Conservation (phyloP, 1,140 invertebrate genomes). For the Drosophila kurseongensis region DNA sequence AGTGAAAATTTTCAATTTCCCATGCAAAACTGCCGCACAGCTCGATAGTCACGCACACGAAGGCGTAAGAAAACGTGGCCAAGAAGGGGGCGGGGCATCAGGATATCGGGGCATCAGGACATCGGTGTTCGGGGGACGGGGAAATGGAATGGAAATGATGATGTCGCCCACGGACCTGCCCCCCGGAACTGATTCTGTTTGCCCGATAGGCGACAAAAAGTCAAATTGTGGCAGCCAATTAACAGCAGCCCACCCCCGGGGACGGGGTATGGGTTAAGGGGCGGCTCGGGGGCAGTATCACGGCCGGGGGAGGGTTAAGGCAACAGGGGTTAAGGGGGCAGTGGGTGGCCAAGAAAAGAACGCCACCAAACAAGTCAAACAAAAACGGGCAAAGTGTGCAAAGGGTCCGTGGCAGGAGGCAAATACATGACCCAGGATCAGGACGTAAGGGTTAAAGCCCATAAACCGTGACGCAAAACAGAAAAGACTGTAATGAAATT, state of each 20-base stretch:
- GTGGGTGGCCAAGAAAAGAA: constrained; percentile 64
- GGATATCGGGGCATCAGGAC: no score
- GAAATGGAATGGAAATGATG: constrained; percentile 21
- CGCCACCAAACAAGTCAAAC: constrained; percentile 64
- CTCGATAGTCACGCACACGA: constrained; percentile 78
- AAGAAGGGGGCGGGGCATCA: not conserved
- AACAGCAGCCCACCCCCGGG: constrained; percentile 56
- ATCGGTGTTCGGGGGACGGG: not conserved
- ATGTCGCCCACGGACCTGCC: constrained; percentile 46
- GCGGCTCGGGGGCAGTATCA: not conserved
- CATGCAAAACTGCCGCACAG: constrained; percentile 78
- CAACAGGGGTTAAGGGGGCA: not conserved
- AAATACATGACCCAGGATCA: constrained; percentile 5
- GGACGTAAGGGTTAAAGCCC: constrained; percentile 42
- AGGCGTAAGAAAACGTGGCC: constrained; percentile 16
- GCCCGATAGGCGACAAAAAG: constrained; percentile 81
- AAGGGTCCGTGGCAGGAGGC: constrained; percentile 9
- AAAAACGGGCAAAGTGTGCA: constrained; percentile 62
- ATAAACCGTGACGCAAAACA: not conserved
- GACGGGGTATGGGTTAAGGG: constrained; percentile 2
- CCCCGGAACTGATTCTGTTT: constrained; percentile 69
- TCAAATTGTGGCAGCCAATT: constrained; percentile 83
- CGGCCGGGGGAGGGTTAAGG: not conserved
- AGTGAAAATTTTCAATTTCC: constrained; percentile 79
- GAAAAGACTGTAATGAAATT: not conserved